These are phyloP conservation scores for Phoxinus dragarum DNA, from an alignment of 2,797 vertebrate genomes.

Conservation along the genomic window DNA sequence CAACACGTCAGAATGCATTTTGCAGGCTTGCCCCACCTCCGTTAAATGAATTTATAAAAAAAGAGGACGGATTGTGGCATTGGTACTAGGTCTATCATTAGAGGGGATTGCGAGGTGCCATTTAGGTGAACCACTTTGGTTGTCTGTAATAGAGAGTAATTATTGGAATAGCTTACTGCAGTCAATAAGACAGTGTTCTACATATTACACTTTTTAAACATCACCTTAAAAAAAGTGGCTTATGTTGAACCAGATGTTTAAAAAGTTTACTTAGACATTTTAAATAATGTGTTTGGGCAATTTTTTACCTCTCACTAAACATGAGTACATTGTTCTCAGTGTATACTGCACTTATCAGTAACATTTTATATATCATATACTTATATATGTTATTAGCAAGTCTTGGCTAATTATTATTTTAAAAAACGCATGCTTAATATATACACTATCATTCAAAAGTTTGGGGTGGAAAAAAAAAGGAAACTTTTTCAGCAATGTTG, in stretches of 20 bases:
- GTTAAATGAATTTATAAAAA: neutral
- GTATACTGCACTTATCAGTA: neutral
- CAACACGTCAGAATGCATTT: neutral
- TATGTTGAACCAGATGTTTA: neutral
- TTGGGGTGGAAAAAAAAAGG: neutral
- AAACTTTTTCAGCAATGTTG: neutral
- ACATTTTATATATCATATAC: neutral
- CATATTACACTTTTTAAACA: neutral
- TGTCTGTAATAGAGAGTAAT: neutral
- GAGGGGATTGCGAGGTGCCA: neutral
- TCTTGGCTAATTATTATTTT: neutral
- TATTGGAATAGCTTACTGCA: neutral
- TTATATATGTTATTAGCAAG: neutral
- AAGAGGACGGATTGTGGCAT: neutral
- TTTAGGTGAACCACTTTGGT: neutral
- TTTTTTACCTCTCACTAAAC: neutral
- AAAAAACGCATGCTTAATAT: neutral
- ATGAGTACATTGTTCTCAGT: neutral
- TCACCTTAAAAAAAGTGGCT: neutral
- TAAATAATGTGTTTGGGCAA: neutral
- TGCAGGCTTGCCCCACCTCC: neutral
- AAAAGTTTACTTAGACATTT: neutral
- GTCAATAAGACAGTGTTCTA: neutral
- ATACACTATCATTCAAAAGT: neutral
- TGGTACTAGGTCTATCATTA: neutral